A percentile compares a stretch with the other conserved stretches of the same genome.
phyloP scores from a whole-genome alignment of 2,888 invertebrate species.

The Aspidapion aeneum region DNA sequence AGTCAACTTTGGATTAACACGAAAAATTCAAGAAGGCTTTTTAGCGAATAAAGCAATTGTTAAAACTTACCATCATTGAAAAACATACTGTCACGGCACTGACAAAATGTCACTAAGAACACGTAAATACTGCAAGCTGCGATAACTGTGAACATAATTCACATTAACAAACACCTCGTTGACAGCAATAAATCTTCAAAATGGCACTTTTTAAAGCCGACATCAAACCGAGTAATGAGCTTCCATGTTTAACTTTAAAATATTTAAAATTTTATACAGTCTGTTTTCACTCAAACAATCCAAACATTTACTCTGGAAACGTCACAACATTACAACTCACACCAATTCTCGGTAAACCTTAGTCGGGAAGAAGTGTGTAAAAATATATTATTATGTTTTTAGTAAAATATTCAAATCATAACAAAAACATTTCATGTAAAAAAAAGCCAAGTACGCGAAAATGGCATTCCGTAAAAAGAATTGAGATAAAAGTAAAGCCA shows the following conservation, averaged over 20 bases:
- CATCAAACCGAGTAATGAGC: too few relatives aligned
- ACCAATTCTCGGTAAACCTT: too few relatives aligned
- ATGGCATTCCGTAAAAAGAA: too few relatives aligned
- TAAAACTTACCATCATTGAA: neutral
- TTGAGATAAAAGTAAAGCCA: too few relatives aligned
- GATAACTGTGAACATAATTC: slow-evolving; percentile 35
- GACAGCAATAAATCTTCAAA: slow-evolving; percentile 28
- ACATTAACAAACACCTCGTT: slow-evolving; percentile 24
- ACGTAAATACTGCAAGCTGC: slow-evolving; percentile 30
- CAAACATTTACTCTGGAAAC: slow-evolving; percentile 45
- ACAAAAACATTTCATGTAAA: too few relatives aligned
- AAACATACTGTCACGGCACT: slow-evolving; percentile 23
- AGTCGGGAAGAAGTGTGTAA: slow-evolving; percentile 6
- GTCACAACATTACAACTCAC: slow-evolving; percentile 41
- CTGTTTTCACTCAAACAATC: slow-evolving; percentile 45
- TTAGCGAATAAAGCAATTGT: too few relatives aligned
- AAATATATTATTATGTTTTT: too few relatives aligned
- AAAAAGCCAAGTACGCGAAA: too few relatives aligned
- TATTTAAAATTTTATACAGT: slow-evolving; percentile 31
- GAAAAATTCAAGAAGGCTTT: too few relatives aligned
- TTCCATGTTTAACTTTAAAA: slow-evolving; percentile 30
- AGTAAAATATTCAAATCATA: too few relatives aligned
- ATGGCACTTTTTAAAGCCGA: too few relatives aligned
- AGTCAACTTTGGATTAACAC: too few relatives aligned
- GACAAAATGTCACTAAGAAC: slow-evolving; percentile 20